These are phyloP conservation scores for Alectoris magna DNA, from an alignment of 2,797 vertebrate genomes.

Conservation along the genomic window DNA sequence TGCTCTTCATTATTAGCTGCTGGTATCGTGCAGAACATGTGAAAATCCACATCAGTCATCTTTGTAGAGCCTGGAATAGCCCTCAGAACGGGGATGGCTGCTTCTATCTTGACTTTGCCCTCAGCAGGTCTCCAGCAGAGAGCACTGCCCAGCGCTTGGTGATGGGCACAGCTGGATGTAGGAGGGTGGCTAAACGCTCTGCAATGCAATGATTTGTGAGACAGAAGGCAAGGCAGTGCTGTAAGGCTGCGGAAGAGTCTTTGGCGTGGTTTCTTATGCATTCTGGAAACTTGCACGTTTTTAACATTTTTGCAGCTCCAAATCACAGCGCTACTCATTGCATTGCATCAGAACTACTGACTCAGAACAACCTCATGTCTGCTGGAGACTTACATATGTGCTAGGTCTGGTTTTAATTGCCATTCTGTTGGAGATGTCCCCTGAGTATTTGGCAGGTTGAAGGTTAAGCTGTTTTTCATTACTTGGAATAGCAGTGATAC, in stretches of 20 bases:
- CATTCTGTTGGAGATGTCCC: not conserved
- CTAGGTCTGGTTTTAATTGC: slow-evolving; percentile 26
- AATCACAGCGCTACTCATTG: fast-evolving
- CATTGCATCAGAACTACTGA: fast-evolving
- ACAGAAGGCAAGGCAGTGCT: not conserved
- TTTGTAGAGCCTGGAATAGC: not conserved
- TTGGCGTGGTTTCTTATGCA: not conserved
- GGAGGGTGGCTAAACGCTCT: not conserved
- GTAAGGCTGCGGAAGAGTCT: not conserved
- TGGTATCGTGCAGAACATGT: not conserved
- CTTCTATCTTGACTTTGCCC: not conserved
- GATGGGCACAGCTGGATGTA: not conserved
- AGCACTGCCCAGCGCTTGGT: not conserved
- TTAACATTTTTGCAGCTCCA: not conserved
- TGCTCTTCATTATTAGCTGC: not conserved
- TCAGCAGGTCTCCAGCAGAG: not conserved
- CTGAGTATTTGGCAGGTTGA: not conserved
- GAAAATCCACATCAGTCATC: not conserved
- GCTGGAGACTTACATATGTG: not conserved
- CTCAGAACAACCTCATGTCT: not conserved
- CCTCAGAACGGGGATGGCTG: not conserved
- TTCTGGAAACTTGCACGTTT: not conserved
- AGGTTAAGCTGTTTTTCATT: not conserved
- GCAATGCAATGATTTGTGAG: not conserved
- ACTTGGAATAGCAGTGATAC: not conserved